Evolutionary conservation across 2,888 invertebrate species (phyloP).

Genomic region (Pteria penguin): DNA sequence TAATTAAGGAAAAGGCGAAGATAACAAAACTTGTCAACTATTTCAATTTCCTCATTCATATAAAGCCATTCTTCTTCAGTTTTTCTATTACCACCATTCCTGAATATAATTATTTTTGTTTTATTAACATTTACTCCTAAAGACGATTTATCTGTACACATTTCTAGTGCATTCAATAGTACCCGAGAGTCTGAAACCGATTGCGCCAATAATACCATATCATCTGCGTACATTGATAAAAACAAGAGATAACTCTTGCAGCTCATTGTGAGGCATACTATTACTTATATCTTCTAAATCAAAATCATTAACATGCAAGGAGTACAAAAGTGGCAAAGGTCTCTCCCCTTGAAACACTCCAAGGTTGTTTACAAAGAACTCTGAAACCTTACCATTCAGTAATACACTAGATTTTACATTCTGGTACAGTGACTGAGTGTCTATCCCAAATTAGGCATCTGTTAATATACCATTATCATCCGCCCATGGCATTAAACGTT

Average conservation of each 20-base stretch:
- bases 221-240: background rate
- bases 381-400: background rate
- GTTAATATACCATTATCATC: background rate
- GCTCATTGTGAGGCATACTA: background rate
- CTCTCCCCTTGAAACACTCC: background rate
- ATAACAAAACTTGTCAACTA: slow-evolving; percentile 9
- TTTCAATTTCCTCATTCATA: slow-evolving; percentile 11
- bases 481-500: background rate
- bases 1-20: background rate
- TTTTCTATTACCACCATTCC: slow-evolving; percentile 23
- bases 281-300: background rate
- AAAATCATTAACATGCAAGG: background rate
- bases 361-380: background rate
- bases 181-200: background rate
- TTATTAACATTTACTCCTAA: background rate
- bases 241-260: background rate
- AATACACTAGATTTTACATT: background rate
- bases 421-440: background rate
- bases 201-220: background rate
- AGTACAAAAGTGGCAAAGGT: background rate
- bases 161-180: background rate
- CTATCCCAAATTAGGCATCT: slow-evolving; percentile 4
- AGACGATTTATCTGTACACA: background rate
- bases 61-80: no score
- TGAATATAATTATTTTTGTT: slow-evolving; percentile 32